A percentile compares a stretch with the other conserved stretches of the same genome.
These are phyloP conservation scores for Trematocara unimaculatum DNA, from an alignment of 2,113 vertebrate species.

Conservation along the genomic window DNA sequence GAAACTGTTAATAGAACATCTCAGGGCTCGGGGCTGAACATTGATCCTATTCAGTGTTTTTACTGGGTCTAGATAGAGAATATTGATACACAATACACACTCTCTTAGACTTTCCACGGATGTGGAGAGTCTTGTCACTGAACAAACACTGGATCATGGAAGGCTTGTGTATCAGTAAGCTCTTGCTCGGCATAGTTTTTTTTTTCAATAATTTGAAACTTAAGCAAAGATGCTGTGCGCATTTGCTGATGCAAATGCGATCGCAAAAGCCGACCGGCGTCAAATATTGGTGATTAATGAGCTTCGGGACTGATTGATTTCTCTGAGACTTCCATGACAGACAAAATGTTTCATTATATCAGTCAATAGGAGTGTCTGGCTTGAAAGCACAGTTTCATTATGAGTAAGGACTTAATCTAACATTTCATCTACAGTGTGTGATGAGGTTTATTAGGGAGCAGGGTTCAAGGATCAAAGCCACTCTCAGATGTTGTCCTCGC, in stretches of 20 bases:
- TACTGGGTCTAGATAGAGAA: constrained; percentile 34
- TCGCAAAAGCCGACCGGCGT: background rate
- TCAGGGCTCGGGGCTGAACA: constrained; percentile 49
- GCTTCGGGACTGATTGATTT: constrained; percentile 47
- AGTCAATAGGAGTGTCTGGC: constrained; percentile 49
- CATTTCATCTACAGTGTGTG: constrained; percentile 32
- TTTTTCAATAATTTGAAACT: background rate
- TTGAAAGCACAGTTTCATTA: constrained; percentile 36
- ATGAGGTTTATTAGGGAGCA: constrained; percentile 29
- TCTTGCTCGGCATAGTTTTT: background rate
- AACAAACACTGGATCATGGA: constrained; percentile 11
- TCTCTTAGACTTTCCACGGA: constrained; percentile 24
- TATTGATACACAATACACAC: constrained; percentile 48
- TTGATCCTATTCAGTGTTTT: constrained; percentile 58
- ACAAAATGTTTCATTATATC: constrained; percentile 61
- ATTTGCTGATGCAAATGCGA: constrained; percentile 36
- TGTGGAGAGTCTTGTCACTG: background rate
- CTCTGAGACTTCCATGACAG: constrained; percentile 40
- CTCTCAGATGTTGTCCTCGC: constrained; percentile 10
- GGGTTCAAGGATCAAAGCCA: constrained; percentile 41
- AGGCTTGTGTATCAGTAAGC: background rate
- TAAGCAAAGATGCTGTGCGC: background rate
- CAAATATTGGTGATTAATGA: constrained; percentile 53
- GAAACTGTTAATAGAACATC: constrained; percentile 64
- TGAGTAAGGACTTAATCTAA: constrained; percentile 35